Base-by-base conservation (phyloP, 2,113 vertebrate species). In the Cinclus mexicanus region DNA sequence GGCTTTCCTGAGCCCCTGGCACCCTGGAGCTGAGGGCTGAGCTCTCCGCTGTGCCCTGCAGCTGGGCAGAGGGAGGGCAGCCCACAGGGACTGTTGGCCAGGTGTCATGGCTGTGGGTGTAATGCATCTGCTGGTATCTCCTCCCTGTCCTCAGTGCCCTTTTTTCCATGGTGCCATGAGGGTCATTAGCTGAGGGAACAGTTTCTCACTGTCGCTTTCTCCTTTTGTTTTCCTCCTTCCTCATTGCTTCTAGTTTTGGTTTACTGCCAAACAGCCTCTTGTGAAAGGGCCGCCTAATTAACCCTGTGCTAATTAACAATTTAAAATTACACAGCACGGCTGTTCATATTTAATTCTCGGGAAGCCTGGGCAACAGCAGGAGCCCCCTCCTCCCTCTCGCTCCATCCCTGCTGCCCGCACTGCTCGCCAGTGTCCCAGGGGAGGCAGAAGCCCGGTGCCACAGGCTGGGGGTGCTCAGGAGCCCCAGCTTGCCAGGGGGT, bases 231-330 rank as follows among this genome's bases (percentile, higher is more conserved):
- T 97, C 95, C 93, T 95, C 92, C 93, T 95, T 97, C 95, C 90
- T 97, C 96, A 97, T 98, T 97, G 97, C 97, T 98, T 97, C 95
- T 92, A 95, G 96, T 97, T 97, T 98, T 98, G 98, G 98, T 98
- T 98, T 98, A 95, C 98, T 98, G 98, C 98, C 98, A 98, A 98
- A 97, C 97, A 98, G 95, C 96, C 97, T 98, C 98, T 98, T 98
- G 97, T 98, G 98, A 98, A 98, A 98, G 98, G 98, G 98, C 98
- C 92, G 98, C 98, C 98, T 99, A 99, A 99, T 99, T 99, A 99
- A 99, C 99, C 99, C 98, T 97, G 98, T 98, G 98, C 98, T 99
- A 99, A 99, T 99, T 99, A 99, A 99, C 99, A 98, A 98, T 99
- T 99, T 99, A 98, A 99, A 99, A 99, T 99, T 99, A 99, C 98